Evolutionary conservation across 2,888 invertebrate genomes (phyloP).

Genomic region (Bombylius discolor): DNA sequence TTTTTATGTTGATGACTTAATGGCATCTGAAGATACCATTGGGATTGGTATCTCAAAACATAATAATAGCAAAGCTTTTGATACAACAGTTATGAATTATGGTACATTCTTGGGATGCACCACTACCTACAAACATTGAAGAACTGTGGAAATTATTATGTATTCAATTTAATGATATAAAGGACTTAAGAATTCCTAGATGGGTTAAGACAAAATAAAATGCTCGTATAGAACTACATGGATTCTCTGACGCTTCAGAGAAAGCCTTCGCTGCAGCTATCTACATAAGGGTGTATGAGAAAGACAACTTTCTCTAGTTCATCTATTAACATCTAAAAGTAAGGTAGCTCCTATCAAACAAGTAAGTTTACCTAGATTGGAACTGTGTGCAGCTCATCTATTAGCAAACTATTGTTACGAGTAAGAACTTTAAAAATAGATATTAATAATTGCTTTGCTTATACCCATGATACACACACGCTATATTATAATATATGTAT

Average conservation of each 20-base stretch:
- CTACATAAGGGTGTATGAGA: neutral
- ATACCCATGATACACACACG: too few species aligned
- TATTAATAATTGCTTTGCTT: neutral
- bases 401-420: neutral
- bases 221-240: neutral
- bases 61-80: neutral
- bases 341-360: conserved; percentile 10
- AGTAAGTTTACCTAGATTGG: neutral
- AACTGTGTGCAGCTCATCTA: conserved; percentile 7
- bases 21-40: neutral
- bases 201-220: neutral
- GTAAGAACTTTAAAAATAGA: neutral
- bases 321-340: conserved; percentile 4
- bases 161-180: neutral
- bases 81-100: conserved; percentile 3
- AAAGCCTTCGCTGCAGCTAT: conserved; percentile 4
- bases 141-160: neutral
- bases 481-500: too few species aligned
- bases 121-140: neutral
- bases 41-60: conserved; percentile 4
- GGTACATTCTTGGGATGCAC: neutral
- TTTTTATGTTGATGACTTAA: neutral
- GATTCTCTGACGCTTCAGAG: conserved; percentile 6
- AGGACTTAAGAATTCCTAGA: neutral
- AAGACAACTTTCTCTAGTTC: too few species aligned